Evolutionary conservation across 2,888 invertebrate species (phyloP), one percentile per base, ranked within the genome.

Genomic region (Lasioglossum marginatum): DNA sequence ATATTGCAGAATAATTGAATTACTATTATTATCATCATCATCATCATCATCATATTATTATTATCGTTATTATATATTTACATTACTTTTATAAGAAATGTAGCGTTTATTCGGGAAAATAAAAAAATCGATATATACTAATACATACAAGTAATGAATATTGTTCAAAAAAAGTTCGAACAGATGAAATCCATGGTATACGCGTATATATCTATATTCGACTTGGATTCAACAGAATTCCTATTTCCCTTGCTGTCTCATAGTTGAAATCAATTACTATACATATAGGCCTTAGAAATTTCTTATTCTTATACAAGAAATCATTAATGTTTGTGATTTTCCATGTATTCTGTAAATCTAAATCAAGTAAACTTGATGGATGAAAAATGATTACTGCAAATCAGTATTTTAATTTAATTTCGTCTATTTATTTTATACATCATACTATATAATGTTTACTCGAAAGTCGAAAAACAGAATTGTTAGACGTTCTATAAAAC

Each of bases 371-470:
- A 74, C 40, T 60, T 79, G 83, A 40, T 27, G 48, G 77, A 43
- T 27, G 72, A 74, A 78, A 40, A 31, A 40, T 79, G 74, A 89
- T 87, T 87, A 89, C 79, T 89, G 80, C 16, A 57, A 81, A 80
- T 63, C 66, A 80, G 63, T 77, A 68, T 37, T 60, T 52, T 74
- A 60, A 60, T 66, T 63, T 48, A 77, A 57, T 60, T 78, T 75
- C 57, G 31, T 73, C 27, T 63, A 16, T 87, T 80, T 45, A 48
- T 73, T 68, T 77, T 75, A 43, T 23, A 63, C n/a, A 43, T 79
- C 63, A 60, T 23, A 74, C 57, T 77, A 40, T 31, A 43, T 63
- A 45, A 74, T 52, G 27, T 43, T 86, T 81, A 70, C 45, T 79
- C 37, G 27, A 84, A 82, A 77, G 23, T 66, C 68, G 4, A 23